Base-by-base conservation (phyloP, 1,140 invertebrate genomes). In the Anoplolepis gracilipes region DNA sequence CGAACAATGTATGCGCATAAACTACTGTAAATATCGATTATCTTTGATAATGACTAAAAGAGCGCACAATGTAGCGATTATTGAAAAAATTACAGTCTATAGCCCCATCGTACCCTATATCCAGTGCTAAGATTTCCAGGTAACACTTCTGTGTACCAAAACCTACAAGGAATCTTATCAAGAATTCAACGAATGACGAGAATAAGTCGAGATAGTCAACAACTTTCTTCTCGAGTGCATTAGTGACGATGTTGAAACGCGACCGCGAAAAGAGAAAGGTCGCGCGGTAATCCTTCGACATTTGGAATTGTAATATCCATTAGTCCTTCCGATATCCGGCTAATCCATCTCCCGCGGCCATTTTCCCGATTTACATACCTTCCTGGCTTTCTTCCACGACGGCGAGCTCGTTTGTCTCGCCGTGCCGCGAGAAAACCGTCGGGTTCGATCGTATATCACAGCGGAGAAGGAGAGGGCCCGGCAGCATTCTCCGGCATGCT, bases 341-440 rank as follows among this genome's bases (percentile, higher is more conserved):
- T 89, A 89, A 89, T 89, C 85, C 85, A 86, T 89, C 78, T 88
- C 64, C 22, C 62, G 59, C 59, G 61, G 28, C 81, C 72, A 85
- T 89, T 89, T 89, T 73, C 77, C 70, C 78, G 70, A 89, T 89
- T 89, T 89, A 85, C 88, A 89, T 89, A 89, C 57, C 87, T 89
- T 84, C 87, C 84, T 86, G 87, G 88, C 85, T 89, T 84, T 86
- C 72, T 86, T 88, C 87, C 87, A 64, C 53, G 39, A 30, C 49
- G 22, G 30, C 13, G 53, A 53, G 69, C 64, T 79, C 65, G 87
- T 88, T 88, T 85, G 86, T 88, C 73, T 88, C 78, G 78, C 19
- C 39, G 70, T 28, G 76, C 42, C 19, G 53, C 75, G 84, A 88
- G 87, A 89, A 89, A 89, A 88, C 61, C 62, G 13, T 70, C 39